These are phyloP conservation scores for Amorpha juglandis DNA, from an alignment of 2,888 invertebrate species.

Conservation along the genomic window DNA sequence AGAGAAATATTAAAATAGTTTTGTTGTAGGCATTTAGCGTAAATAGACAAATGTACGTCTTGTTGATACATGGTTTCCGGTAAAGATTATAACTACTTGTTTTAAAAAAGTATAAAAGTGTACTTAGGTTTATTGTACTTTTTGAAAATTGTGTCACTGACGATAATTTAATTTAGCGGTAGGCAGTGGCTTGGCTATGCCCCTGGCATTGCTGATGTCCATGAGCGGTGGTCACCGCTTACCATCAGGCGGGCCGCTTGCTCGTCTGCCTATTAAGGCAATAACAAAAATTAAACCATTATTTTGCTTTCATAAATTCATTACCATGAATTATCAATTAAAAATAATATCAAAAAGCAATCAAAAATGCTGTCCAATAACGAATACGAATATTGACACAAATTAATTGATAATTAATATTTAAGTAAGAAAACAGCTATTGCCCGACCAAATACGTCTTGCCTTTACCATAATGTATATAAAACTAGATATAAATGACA, in stretches of 20 bases:
- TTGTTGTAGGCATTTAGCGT: neutral
- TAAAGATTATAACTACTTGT: too few species aligned
- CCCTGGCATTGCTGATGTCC: too few species aligned
- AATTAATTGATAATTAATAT: constrained; percentile 17
- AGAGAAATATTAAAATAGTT: neutral
- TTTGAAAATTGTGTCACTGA: too few species aligned
- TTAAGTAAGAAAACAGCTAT: constrained; percentile 61
- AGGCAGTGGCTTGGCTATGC: too few species aligned
- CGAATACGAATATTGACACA: neutral
- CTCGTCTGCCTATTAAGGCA: too few species aligned
- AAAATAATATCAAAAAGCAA: neutral
- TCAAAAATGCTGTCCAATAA: neutral
- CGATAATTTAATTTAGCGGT: too few species aligned
- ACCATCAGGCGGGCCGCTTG: too few species aligned
- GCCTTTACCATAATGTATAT: constrained; percentile 59
- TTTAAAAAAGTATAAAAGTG: too few species aligned
- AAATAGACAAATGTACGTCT: neutral
- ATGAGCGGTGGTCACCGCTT: too few species aligned
- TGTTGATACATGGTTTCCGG: neutral
- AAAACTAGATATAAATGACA: constrained; percentile 25
- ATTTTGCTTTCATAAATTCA: neutral
- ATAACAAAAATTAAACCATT: too few species aligned
- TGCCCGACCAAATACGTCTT: constrained; percentile 72
- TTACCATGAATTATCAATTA: neutral
- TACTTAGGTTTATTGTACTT: too few species aligned